A percentile compares a stretch with the other conserved stretches of the same genome.
phyloP scores from a whole-genome alignment of 2,888 invertebrate genomes.

The Oscheius sp. region DNA sequence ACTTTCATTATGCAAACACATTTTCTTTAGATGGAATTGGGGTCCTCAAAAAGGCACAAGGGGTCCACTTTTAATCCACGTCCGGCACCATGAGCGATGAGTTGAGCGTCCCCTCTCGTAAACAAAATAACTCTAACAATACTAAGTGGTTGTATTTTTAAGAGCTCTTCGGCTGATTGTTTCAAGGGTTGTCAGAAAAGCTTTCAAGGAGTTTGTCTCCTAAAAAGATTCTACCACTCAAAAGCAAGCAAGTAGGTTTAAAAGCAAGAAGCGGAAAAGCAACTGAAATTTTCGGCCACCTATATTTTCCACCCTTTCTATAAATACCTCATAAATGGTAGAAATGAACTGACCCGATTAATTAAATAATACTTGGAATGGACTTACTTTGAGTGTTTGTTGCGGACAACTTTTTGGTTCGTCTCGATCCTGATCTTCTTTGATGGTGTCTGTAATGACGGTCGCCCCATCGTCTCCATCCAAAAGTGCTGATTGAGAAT shows the following conservation, averaged over 20 bases:
- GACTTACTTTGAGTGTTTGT: slow-evolving; percentile 62
- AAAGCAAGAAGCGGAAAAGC: too few species aligned
- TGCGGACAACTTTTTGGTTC: slow-evolving; percentile 65
- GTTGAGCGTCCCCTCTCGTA: background rate
- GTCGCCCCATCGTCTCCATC: slow-evolving; percentile 68
- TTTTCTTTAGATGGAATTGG: background rate
- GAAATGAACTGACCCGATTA: too few species aligned
- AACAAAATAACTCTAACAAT: background rate
- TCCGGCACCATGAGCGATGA: background rate
- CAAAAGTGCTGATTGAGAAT: slow-evolving; percentile 61
- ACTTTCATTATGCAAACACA: slow-evolving; percentile 9
- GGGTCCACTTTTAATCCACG: background rate
- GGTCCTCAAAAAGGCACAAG: background rate
- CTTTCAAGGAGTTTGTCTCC: too few species aligned
- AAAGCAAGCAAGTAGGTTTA: too few species aligned
- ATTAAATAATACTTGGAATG: too few species aligned
- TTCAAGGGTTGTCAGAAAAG: too few species aligned
- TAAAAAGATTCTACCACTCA: too few species aligned
- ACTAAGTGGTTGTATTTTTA: background rate
- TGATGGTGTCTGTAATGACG: slow-evolving; percentile 65
- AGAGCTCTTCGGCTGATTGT: too few species aligned
- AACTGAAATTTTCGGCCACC: too few species aligned
- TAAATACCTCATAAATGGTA: too few species aligned
- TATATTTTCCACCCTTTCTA: too few species aligned
- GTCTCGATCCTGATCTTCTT: slow-evolving; percentile 61